A percentile compares a stretch with the other conserved stretches of the same genome.
These are phyloP conservation scores for Phrixothrix hirtus DNA, from an alignment of 2,888 invertebrate species.

Conservation along the genomic window DNA sequence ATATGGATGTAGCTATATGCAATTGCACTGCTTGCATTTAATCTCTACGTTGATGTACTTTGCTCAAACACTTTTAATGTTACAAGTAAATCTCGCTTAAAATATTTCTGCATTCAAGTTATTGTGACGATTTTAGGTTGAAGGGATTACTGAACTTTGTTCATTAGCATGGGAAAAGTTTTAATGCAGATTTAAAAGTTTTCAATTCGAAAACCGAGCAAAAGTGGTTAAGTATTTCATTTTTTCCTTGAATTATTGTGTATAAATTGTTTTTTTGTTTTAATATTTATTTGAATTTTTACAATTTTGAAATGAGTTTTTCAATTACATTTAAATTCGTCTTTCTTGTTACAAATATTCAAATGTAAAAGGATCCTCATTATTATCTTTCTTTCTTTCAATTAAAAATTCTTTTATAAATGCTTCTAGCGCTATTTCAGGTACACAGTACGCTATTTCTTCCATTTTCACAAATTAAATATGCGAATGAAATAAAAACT, in stretches of 20 bases:
- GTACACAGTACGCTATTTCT: too few species aligned
- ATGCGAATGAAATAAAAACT: too few species aligned
- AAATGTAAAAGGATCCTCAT: neutral
- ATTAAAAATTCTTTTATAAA: too few species aligned
- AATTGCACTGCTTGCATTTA: too few species aligned
- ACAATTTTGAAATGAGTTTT: neutral
- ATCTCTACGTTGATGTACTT: too few species aligned
- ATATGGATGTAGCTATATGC: too few species aligned
- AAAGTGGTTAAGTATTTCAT: slow-evolving; percentile 15
- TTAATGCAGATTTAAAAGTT: slow-evolving; percentile 22
- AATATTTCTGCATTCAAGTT: slow-evolving; percentile 15
- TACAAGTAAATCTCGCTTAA: too few species aligned
- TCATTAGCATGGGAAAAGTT: slow-evolving; percentile 16
- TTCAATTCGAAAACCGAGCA: slow-evolving; percentile 8
- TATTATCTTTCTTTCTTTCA: too few species aligned
- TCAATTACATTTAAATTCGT: neutral
- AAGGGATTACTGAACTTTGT: slow-evolving; percentile 10
- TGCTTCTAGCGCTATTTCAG: too few species aligned
- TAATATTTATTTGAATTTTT: neutral
- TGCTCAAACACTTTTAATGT: too few species aligned
- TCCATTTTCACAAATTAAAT: too few species aligned
- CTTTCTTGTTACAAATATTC: neutral
- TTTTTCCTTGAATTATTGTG: slow-evolving; percentile 8
- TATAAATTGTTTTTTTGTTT: neutral
- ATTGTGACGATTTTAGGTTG: slow-evolving; percentile 14